Evolutionary conservation across 1,140 invertebrate species (phyloP).

Genomic region (Macrocentrus cingulum): DNA sequence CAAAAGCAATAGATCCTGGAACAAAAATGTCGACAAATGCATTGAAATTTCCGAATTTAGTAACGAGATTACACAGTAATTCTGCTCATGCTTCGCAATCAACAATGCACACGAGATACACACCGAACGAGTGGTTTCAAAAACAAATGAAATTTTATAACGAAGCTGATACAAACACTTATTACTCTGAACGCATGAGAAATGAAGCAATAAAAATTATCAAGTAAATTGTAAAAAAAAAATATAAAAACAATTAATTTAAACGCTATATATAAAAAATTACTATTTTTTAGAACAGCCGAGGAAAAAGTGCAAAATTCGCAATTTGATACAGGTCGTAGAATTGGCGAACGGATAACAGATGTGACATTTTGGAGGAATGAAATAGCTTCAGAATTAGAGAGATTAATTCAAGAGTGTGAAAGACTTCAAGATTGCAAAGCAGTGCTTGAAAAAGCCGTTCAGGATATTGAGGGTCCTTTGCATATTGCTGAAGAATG

Average conservation of each 20-base stretch:
- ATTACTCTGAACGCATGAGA: constrained; percentile 79
- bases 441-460: constrained; percentile 77
- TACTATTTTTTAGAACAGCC: constrained; percentile 64
- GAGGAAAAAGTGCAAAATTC: constrained; percentile 74
- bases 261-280: constrained; percentile 10
- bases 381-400: constrained; percentile 82
- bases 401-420: constrained; percentile 80
- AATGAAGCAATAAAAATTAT: constrained; percentile 76
- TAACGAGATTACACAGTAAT: constrained; percentile 77
- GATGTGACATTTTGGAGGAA: constrained; percentile 94
- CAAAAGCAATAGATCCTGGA: constrained; percentile 34
- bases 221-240: constrained; percentile 40
- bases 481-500: constrained; percentile 90
- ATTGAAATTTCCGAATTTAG: constrained; percentile 77
- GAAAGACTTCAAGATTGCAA: constrained; percentile 80
- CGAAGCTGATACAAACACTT: constrained; percentile 81
- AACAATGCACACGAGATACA: constrained; percentile 81
- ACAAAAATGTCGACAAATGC: constrained; percentile 70
- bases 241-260: constrained; percentile 6
- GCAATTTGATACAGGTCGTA: constrained; percentile 76
- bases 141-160: constrained; percentile 83
- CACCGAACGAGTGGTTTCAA: constrained; percentile 88
- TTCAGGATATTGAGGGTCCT: constrained; percentile 84
- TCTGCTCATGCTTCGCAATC: constrained; percentile 74
- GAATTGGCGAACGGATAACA: constrained; percentile 85